Evolutionary conservation across 2,888 invertebrate genomes (phyloP).

Genomic region (Toxonevra muliebris): DNA sequence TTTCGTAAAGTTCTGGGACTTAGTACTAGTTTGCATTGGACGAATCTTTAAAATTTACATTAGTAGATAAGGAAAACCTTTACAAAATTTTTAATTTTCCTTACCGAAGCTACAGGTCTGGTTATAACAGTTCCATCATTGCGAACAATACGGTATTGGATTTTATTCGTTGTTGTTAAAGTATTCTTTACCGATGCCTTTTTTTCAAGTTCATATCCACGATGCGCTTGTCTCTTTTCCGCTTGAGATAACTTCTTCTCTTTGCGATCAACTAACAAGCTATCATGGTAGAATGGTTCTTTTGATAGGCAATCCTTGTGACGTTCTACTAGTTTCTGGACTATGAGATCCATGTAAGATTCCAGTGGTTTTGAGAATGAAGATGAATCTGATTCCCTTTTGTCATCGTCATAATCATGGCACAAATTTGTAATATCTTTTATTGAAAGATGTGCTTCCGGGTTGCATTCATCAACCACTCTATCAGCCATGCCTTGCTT

Average conservation of each 20-base stretch:
- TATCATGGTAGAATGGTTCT: conserved; percentile 96
- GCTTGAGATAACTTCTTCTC: conserved; percentile 93
- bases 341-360: conserved; percentile 79
- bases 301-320: conserved; percentile 75
- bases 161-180: conserved; percentile 65
- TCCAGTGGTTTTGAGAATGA: conserved; percentile 71
- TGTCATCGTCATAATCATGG: conserved; percentile 85
- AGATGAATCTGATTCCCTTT: conserved; percentile 62
- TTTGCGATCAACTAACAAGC: conserved; percentile 90
- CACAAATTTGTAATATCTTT: conserved; percentile 90
- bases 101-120: conserved; percentile 74
- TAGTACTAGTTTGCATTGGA: conserved; percentile 79
- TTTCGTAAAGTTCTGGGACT: conserved; percentile 53
- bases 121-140: conserved; percentile 71
- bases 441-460: conserved; percentile 90
- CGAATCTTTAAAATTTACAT: conserved; percentile 67
- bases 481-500: conserved; percentile 99
- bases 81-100: conserved; percentile 52
- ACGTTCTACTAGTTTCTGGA: conserved; percentile 76
- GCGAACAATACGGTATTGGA: conserved; percentile 71
- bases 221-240: conserved; percentile 91
- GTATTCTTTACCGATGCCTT: conserved; percentile 78
- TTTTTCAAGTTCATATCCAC: conserved; percentile 93
- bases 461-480: conserved; percentile 98
- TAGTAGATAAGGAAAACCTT: conserved; percentile 44